Base-by-base conservation (phyloP, 2,888 invertebrate species). In the Hypsopygia costalis region DNA sequence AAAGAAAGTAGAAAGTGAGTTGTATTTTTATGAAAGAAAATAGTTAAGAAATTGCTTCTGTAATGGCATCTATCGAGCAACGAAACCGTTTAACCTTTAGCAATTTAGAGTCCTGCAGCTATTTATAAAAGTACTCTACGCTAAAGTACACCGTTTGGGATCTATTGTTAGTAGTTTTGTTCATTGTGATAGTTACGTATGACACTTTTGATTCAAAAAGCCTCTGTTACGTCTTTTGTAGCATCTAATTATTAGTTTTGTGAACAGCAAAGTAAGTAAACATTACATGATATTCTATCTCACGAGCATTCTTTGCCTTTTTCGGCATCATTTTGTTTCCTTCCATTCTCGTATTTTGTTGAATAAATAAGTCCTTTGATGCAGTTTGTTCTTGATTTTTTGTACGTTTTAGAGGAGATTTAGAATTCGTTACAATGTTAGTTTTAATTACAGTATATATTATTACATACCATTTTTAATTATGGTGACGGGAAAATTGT, bases 51-150 rank as follows among this genome's bases (percentile, higher is more conserved):
- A 32, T 32, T 6, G 21, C 40, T 11, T 29, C 40, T 41, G 31
- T 66, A 61, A 62, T 64, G 62, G 56, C 52, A 51, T 48, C 41
- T 57, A 54, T 71, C 64, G 58, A 61, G 55, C 63, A 76, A 76
- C 63, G 59, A 54, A 67, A 57, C 58, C 56, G 59, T 74, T 77
- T 75, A 67, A 76, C 69, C 67, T 68, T 52, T 60, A 58, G 58
- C 52, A 52, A 57, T 70, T 59, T 52, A 63, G 72, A 73, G 63
- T 71, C 69, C 63, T 62, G 57, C 5, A 51, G 70, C 74, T 79
- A 81, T 81, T 79, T 74, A 69, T 78, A 73, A 51, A 52, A 50
- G 51, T 52, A 50, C 41, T 46, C 46, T 52, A 50, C 41, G 45
- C 46, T 55, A 51, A 49, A 64, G 54, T 49, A 49, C 48, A 61